A percentile compares a stretch with the other conserved stretches of the same genome.
Conservation (phyloP, 1,140 invertebrate species). For the Trissolcus basalis region DNA sequence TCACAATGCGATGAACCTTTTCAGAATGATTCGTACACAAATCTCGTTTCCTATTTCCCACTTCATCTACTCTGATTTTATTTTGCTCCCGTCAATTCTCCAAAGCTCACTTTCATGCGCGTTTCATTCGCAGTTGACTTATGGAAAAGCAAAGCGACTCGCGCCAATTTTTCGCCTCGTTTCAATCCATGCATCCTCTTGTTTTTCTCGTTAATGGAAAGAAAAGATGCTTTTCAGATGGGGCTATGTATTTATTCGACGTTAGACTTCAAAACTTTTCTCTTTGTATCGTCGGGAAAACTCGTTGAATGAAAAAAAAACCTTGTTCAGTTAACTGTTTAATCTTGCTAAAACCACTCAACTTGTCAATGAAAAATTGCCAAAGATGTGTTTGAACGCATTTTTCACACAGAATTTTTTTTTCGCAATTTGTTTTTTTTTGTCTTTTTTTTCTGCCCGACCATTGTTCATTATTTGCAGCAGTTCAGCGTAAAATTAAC, state of each 20-base stretch:
- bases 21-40: constrained; percentile 64
- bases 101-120: constrained; percentile 41
- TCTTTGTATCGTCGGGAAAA: constrained; percentile 59
- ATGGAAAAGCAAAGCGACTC: constrained; percentile 35
- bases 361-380: no score
- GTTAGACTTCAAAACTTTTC: constrained; percentile 64
- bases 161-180: constrained; percentile 47
- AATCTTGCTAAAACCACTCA: no score
- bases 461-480: no score
- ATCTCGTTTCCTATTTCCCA: constrained; percentile 55
- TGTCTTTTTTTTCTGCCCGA: no score
- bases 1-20: no score
- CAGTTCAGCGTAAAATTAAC: no score
- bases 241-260: constrained; percentile 12
- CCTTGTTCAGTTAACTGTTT: no score
- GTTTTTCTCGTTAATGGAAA: constrained; percentile 53
- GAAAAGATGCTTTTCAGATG: constrained; percentile 24
- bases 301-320: no score
- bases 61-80: constrained; percentile 53
- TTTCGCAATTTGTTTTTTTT: no score
- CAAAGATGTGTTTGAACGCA: no score
- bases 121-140: constrained; percentile 35
- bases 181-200: constrained; percentile 48
- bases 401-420: constrained; percentile 11
- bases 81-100: constrained; percentile 18